Percentiles rank a stretch among this genome's conserved stretches.
Conservation (phyloP, 1,140 invertebrate species). For the Caenorhabditis remanei region DNA sequence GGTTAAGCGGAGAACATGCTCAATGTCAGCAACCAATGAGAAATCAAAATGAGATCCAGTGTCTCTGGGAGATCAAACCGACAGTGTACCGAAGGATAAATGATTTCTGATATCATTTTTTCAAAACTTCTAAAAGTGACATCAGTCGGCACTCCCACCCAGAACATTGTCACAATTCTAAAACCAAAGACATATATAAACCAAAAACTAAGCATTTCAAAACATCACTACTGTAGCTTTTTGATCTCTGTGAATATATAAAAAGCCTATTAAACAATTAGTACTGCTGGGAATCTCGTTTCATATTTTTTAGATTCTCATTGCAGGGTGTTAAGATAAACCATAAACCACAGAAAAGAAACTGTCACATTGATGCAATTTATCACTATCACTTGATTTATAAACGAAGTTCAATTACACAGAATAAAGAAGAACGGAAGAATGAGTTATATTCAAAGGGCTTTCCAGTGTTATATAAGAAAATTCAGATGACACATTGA, state of each 20-base stretch:
- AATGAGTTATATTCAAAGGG: not conserved
- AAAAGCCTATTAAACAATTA: too few species aligned
- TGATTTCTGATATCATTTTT: not conserved
- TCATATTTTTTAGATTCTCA: too few species aligned
- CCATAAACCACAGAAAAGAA: too few species aligned
- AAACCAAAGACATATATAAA: not conserved
- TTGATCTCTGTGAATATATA: too few species aligned
- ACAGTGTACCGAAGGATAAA: not conserved
- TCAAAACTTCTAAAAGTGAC: not conserved
- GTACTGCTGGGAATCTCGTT: too few species aligned
- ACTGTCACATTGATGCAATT: too few species aligned
- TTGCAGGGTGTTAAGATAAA: too few species aligned
- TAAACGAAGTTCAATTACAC: too few species aligned
- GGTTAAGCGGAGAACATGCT: too few species aligned
- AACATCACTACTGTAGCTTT: not conserved
- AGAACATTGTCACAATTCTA: not conserved
- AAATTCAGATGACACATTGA: conserved; percentile 12
- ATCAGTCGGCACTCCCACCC: not conserved
- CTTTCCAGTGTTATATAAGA: not conserved
- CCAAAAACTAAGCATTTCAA: not conserved
- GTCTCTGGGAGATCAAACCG: not conserved
- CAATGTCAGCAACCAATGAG: not conserved
- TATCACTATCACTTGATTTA: too few species aligned
- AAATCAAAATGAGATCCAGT: not conserved
- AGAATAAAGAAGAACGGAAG: too few species aligned